Percentiles rank a stretch among this genome's conserved stretches.
These are phyloP conservation scores for Picathartes gymnocephalus DNA, from an alignment of 2,113 vertebrate genomes.

Conservation along the genomic window DNA sequence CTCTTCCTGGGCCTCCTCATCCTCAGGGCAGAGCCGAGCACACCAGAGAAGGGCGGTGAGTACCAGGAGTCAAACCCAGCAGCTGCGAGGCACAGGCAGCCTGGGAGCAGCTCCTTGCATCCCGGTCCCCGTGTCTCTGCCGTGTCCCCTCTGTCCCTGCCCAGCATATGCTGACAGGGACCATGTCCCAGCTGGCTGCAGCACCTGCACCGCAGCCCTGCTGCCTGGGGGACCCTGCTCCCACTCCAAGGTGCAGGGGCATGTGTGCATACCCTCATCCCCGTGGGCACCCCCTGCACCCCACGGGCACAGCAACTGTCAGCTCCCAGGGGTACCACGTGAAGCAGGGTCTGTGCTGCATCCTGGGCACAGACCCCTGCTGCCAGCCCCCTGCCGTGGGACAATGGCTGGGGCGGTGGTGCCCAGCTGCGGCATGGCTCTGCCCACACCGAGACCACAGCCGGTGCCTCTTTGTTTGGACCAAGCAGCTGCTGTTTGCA, in stretches of 20 bases:
- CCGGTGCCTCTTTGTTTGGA: not conserved
- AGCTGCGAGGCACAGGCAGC: not conserved
- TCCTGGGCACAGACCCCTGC: not conserved
- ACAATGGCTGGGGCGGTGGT: fast-evolving
- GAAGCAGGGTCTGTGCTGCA: not conserved
- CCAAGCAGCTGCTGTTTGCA: conserved; percentile 43
- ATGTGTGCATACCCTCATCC: not conserved
- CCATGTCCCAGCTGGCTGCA: not conserved
- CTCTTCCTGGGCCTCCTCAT: not conserved
- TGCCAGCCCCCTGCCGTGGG: fast-evolving
- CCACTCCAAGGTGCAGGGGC: not conserved
- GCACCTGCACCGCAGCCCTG: fast-evolving
- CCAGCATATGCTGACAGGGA: not conserved
- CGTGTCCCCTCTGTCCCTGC: not conserved
- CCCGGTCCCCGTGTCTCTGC: fast-evolving
- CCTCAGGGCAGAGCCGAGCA: not conserved
- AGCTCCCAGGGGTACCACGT: fast-evolving
- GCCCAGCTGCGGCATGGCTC: not conserved
- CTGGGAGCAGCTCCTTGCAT: not conserved
- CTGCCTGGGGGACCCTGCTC: not conserved
- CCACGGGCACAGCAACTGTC: fast-evolving
- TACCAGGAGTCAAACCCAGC: not conserved
- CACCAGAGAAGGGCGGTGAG: not conserved
- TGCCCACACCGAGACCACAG: not conserved
- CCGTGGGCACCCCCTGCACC: not conserved